These are phyloP conservation scores for Epinotia bilunana DNA, from an alignment of 2,888 invertebrate genomes.

Conservation along the genomic window DNA sequence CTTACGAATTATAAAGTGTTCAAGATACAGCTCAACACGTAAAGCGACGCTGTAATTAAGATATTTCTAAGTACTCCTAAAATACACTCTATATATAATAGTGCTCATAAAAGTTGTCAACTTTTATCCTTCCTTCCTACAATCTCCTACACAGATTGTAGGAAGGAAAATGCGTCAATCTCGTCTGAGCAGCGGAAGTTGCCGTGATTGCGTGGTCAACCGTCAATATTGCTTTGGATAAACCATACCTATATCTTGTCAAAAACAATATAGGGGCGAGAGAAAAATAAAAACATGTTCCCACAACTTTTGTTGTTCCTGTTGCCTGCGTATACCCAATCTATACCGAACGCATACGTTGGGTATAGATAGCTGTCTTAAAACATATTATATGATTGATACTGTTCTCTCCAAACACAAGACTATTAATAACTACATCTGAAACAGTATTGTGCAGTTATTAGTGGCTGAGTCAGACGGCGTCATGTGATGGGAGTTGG, in stretches of 20 bases:
- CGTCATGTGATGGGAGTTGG: conserved; percentile 73
- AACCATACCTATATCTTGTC: conserved; percentile 3
- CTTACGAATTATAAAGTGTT: background rate
- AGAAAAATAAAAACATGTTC: background rate
- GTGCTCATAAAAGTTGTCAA: conserved; percentile 57
- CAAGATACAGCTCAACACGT: background rate
- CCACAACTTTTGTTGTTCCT: too few species aligned
- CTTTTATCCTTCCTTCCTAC: too few species aligned
- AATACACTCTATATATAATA: conserved; percentile 54
- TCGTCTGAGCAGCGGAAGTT: conserved; percentile 44
- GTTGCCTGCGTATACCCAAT: too few species aligned
- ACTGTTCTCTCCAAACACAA: background rate
- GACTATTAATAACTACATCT: conserved; percentile 60
- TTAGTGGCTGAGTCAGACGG: conserved; percentile 73
- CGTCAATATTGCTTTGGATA: conserved; percentile 8
- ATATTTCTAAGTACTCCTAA: conserved; percentile 56
- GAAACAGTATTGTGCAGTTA: conserved; percentile 65
- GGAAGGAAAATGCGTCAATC: conserved; percentile 58
- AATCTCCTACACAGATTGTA: conserved; percentile 47
- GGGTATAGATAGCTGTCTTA: background rate
- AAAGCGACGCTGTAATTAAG: conserved; percentile 50
- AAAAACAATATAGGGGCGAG: conserved; percentile 1
- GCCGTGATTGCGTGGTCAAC: conserved; percentile 23
- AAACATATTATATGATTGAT: background rate
- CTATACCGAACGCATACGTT: background rate